Conservation (phyloP, 2,797 vertebrate genomes). For the Perodicticus potto region DNA sequence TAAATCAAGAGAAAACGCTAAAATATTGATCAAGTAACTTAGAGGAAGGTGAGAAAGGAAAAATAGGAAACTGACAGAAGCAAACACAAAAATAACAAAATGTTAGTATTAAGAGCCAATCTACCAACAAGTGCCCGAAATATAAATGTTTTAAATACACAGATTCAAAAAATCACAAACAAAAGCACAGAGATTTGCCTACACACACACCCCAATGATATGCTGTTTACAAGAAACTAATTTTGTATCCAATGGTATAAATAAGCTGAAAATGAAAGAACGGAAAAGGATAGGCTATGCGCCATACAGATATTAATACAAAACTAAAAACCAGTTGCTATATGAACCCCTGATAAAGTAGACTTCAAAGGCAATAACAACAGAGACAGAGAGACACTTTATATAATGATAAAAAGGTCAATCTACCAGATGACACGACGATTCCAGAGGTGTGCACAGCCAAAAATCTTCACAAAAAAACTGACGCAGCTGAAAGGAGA, state of each 20-base stretch:
- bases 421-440: rapidly evolving
- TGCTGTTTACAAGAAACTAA: background rate
- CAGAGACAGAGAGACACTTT: background rate
- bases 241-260: background rate
- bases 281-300: rapidly evolving
- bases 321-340: background rate
- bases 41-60: background rate
- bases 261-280: too few species aligned
- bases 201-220: rapidly evolving
- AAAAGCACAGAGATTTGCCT: background rate
- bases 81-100: background rate
- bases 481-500: background rate
- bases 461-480: rapidly evolving
- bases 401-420: rapidly evolving
- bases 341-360: background rate
- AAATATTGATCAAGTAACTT: too few species aligned
- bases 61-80: background rate
- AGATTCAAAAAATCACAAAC: background rate
- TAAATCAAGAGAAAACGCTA: background rate
- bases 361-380: background rate
- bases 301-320: rapidly evolving
- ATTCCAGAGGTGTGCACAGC: rapidly evolving
- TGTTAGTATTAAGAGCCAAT: rapidly evolving
- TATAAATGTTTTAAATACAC: background rate
- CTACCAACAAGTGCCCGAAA: background rate